A percentile compares a stretch with the other conserved stretches of the same genome.
Conservation (phyloP, 92 coral and sea anemone genomes). For the Zoanthus gigantus region DNA sequence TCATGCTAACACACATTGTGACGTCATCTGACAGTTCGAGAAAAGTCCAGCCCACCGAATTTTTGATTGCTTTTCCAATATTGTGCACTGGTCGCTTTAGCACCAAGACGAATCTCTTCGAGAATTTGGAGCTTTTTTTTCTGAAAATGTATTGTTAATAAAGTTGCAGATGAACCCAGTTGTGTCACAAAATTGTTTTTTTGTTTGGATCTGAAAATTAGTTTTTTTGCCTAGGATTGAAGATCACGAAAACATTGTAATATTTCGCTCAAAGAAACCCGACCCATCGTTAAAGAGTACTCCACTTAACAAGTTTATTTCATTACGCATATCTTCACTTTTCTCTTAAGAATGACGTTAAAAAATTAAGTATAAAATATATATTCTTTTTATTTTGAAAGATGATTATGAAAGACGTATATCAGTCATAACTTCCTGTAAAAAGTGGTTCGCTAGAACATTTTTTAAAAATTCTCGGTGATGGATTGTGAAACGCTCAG, state of each 20-base stretch:
- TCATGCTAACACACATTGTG: slow-evolving; percentile 90
- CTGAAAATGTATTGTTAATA: slow-evolving; percentile 3
- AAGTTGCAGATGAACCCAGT: neutral
- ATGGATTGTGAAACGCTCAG: neutral
- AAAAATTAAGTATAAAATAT: neutral
- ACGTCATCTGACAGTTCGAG: slow-evolving; percentile 90
- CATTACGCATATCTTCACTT: slow-evolving; percentile 19
- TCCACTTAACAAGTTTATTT: slow-evolving; percentile 4
- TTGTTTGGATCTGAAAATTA: neutral
- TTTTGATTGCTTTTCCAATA: slow-evolving; percentile 48
- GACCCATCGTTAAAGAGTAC: neutral
- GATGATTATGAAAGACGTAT: neutral
- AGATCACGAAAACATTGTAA: neutral
- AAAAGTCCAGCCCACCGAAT: slow-evolving; percentile 39
- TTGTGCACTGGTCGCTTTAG: neutral
- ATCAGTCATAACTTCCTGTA: slow-evolving; percentile 16
- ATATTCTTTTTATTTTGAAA: neutral
- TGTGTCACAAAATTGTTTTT: neutral
- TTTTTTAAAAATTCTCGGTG: neutral
- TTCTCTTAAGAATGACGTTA: neutral
- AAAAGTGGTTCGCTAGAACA: neutral
- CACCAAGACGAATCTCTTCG: slow-evolving; percentile 13
- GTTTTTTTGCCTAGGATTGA: neutral
- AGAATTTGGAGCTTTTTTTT: slow-evolving; percentile 13
- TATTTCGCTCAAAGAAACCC: neutral